Base-by-base conservation (phyloP, 2,888 invertebrate species). In the Caenorhabditis angaria region DNA sequence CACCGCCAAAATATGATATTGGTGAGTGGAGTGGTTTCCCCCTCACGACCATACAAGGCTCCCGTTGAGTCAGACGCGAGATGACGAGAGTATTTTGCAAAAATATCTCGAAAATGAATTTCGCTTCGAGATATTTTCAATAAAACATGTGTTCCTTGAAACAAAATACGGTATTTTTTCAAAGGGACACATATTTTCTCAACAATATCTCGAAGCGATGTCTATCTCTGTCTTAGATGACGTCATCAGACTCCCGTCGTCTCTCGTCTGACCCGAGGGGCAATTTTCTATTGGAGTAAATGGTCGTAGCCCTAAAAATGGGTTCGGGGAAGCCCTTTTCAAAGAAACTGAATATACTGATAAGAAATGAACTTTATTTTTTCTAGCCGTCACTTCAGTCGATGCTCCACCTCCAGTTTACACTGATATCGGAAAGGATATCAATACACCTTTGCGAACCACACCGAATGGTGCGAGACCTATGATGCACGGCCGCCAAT, bases 1-100 rank as follows among this genome's bases (percentile, higher is more conserved):
- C 78, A 20, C 78, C 78, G 20, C 78, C 78, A 1, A 75, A 75
- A 73, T 78, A 78, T 65, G 75, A 78, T 58, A 70, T 78, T 51
- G 77, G 77, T 77, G 22, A 41, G 77, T n/a, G n/a, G n/a, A n/a
- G n/a, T n/a, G n/a, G n/a, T n/a, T n/a, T n/a, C n/a, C n/a, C n/a
- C n/a, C n/a, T n/a, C n/a, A n/a, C n/a, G n/a, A n/a, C n/a, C n/a
- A n/a, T n/a, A n/a, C n/a, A n/a, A n/a, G n/a, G n/a, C n/a, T n/a
- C n/a, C n/a, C n/a, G n/a, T n/a, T n/a, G n/a, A n/a, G n/a, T n/a
- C n/a, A n/a, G n/a, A n/a, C n/a, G n/a, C n/a, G n/a, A n/a, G n/a
- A n/a, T n/a, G n/a, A n/a, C n/a, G n/a, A n/a, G n/a, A n/a, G n/a
- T n/a, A n/a, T n/a, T n/a, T n/a, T n/a, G n/a, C n/a, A n/a, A n/a